Conservation (phyloP, 2,888 invertebrate species). For the Ormyrus pomaceus region DNA sequence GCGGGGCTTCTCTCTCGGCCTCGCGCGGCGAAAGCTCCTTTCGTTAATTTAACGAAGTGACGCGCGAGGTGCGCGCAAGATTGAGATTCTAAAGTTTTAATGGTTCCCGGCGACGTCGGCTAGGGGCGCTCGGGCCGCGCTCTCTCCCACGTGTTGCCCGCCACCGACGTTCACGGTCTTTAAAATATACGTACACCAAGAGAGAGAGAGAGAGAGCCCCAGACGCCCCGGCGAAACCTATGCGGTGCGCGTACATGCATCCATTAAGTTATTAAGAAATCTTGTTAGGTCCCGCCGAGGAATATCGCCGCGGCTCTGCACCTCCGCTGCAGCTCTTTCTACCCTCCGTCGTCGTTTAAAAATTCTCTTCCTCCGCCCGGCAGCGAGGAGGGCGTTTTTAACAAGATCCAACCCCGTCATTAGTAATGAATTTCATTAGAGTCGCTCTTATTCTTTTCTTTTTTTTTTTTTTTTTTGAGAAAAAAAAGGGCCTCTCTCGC, state of each 20-base stretch:
- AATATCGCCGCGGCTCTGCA: too few species aligned
- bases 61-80: slow-evolving; percentile 49
- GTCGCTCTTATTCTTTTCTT: too few species aligned
- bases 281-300: slow-evolving; percentile 59
- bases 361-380: too few species aligned
- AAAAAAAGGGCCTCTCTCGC: too few species aligned
- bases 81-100: slow-evolving; percentile 61
- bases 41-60: slow-evolving; percentile 60
- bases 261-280: slow-evolving; percentile 66
- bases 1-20: neutral
- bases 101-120: slow-evolving; percentile 44
- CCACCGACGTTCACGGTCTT: neutral
- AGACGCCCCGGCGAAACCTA: slow-evolving; percentile 59
- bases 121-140: slow-evolving; percentile 17
- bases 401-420: too few species aligned
- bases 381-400: too few species aligned
- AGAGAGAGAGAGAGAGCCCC: neutral
- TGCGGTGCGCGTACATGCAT: slow-evolving; percentile 56
- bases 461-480: too few species aligned
- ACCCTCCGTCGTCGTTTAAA: too few species aligned
- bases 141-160: neutral
- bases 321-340: too few species aligned
- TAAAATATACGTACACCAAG: neutral
- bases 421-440: too few species aligned
- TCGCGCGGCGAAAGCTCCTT: slow-evolving; percentile 49